Evolutionary conservation across 2,113 vertebrate species (phyloP).

Genomic region (Haplotaxodon microlepis): DNA sequence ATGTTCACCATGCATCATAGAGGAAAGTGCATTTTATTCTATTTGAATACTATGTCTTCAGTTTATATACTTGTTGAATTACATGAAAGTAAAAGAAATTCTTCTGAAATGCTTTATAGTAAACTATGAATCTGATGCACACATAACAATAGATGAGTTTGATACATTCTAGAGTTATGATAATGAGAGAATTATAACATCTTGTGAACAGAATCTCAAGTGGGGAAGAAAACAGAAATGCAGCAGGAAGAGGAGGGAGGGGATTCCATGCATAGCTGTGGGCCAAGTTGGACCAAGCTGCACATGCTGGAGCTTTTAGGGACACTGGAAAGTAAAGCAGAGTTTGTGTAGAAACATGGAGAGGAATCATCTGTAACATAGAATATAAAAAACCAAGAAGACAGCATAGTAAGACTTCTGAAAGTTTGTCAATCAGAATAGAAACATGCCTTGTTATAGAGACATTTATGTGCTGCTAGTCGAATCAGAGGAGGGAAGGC

Average conservation of each 20-base stretch:
- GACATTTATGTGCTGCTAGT: background rate
- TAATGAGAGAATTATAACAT: background rate
- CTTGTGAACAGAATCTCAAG: background rate
- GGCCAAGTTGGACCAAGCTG: constrained; percentile 24
- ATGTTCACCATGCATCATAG: background rate
- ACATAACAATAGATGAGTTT: background rate
- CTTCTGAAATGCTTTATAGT: background rate
- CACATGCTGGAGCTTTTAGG: background rate
- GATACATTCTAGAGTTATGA: background rate
- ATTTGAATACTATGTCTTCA: background rate
- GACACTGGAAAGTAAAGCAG: background rate
- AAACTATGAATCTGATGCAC: background rate
- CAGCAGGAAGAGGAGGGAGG: constrained; percentile 8
- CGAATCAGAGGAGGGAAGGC: background rate
- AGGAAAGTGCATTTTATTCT: background rate
- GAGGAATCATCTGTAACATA: background rate
- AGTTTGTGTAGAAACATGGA: background rate
- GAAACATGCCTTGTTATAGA: background rate
- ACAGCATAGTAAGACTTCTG: background rate
- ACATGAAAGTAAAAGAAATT: background rate
- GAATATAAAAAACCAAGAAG: background rate
- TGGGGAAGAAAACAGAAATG: constrained; percentile 22
- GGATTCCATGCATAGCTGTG: constrained; percentile 54
- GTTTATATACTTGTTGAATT: background rate
- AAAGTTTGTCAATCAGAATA: background rate